These are phyloP conservation scores for Tribolium madens DNA, from an alignment of 1,140 invertebrate species.

Conservation along the genomic window DNA sequence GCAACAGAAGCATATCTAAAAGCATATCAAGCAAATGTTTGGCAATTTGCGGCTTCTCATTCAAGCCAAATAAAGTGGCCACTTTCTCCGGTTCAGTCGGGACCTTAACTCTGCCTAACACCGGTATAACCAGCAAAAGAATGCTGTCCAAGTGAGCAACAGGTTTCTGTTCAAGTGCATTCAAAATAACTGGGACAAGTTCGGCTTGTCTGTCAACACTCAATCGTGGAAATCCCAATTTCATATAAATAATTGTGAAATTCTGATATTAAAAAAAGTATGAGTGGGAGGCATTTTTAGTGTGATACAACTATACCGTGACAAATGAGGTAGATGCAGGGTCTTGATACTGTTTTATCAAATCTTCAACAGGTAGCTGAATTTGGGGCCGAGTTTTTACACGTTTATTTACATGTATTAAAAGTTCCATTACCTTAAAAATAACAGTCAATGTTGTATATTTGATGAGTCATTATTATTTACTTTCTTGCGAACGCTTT, in stretches of 20 bases:
- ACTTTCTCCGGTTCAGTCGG: constrained; percentile 75
- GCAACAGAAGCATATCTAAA: constrained; percentile 85
- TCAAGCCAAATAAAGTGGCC: constrained; percentile 72
- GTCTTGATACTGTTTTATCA: constrained; percentile 86
- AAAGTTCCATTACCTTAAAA: constrained; percentile 88
- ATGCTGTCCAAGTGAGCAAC: constrained; percentile 88
- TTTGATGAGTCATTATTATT: constrained; percentile 32
- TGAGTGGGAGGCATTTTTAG: background rate
- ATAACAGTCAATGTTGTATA: background rate
- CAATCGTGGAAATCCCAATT: constrained; percentile 89
- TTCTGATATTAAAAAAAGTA: constrained; percentile 73
- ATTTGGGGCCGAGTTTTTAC: constrained; percentile 87
- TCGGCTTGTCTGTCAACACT: constrained; percentile 80
- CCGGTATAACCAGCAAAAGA: constrained; percentile 83
- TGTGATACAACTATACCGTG: constrained; percentile 70
- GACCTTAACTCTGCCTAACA: constrained; percentile 79
- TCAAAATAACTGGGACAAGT: constrained; percentile 81
- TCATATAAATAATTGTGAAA: constrained; percentile 94
- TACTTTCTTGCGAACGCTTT: constrained; percentile 87
- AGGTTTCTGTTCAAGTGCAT: constrained; percentile 84
- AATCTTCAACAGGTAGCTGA: constrained; percentile 87
- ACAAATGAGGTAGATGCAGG: constrained; percentile 84
- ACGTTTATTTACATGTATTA: constrained; percentile 92
- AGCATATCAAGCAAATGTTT: constrained; percentile 82
- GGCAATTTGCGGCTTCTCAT: constrained; percentile 75